phyloP scores from a whole-genome alignment of 2,797 vertebrate species.

The Cirrhinus mrigala region DNA sequence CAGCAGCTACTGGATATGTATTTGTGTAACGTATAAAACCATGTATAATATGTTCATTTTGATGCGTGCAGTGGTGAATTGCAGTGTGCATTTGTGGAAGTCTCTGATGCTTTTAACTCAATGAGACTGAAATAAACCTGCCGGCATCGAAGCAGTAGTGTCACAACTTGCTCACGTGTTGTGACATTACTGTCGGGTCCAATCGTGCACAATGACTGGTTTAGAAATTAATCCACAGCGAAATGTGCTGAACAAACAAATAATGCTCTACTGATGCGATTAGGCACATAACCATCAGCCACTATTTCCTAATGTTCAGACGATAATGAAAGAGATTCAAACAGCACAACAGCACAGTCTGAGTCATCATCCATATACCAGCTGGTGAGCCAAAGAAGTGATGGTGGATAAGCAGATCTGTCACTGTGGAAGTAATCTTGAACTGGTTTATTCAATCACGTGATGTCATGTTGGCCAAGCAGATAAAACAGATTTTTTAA shows the following conservation, averaged over 20 bases:
- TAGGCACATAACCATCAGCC: neutral
- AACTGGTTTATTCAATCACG: neutral
- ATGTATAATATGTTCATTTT: neutral
- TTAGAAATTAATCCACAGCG: neutral
- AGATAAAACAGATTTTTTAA: too few species aligned
- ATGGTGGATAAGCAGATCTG: too few species aligned
- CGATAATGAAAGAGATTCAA: too few species aligned
- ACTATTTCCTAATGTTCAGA: too few species aligned
- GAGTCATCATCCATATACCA: too few species aligned
- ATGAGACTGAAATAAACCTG: neutral
- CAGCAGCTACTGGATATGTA: too few species aligned
- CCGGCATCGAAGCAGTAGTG: neutral
- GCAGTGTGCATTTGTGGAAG: neutral
- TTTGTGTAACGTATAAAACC: too few species aligned
- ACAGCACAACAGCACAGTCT: too few species aligned
- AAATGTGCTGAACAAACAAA: neutral
- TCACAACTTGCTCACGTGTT: neutral
- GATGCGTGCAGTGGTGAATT: neutral
- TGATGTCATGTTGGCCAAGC: too few species aligned
- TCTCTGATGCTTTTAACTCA: neutral
- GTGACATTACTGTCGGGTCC: neutral
- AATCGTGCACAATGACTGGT: neutral
- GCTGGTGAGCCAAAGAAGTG: too few species aligned
- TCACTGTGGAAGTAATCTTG: too few species aligned
- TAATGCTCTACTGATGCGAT: neutral